A percentile compares a stretch with the other conserved stretches of the same genome.
Conservation (phyloP, 2,888 invertebrate species). For the Micropterix aruncella region DNA sequence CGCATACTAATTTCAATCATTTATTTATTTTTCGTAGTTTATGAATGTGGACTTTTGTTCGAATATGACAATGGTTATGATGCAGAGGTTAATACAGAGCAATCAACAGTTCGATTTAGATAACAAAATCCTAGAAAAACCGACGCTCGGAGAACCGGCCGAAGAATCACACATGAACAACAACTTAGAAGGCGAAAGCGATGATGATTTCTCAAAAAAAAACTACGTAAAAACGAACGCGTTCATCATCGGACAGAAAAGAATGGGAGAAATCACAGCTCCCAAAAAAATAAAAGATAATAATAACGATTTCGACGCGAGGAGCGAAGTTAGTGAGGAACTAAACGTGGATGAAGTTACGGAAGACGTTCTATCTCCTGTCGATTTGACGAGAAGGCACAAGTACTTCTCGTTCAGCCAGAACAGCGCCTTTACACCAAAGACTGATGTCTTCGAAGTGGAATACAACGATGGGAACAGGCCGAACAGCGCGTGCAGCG, state of each 20-base stretch:
- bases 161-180: conserved; percentile 9
- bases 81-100: conserved; percentile 24
- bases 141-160: conserved; percentile 3
- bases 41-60: too few relatives aligned
- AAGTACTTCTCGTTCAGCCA: conserved; percentile 9
- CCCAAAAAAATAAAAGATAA: conserved; percentile 13
- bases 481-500: conserved; percentile 31
- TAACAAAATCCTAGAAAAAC: conserved; percentile 1
- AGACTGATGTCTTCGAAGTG: conserved; percentile 8
- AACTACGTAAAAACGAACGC: conserved; percentile 7
- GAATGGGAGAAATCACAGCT: conserved; percentile 7
- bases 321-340: conserved; percentile 18
- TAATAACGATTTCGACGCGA: conserved; percentile 17
- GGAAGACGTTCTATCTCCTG: conserved; percentile 25
- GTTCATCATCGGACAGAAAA: conserved; percentile 8
- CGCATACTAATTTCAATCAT: too few relatives aligned
- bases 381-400: conserved; percentile 23
- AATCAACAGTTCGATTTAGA: conserved; percentile 6
- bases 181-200: conserved; percentile 7
- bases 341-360: conserved; percentile 25
- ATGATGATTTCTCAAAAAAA: conserved; percentile 9
- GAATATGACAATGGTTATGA: conserved; percentile 35
- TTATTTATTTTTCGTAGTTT: too few relatives aligned
- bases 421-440: conserved; percentile 9
- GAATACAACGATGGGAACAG: conserved; percentile 15